Evolutionary conservation across 2,888 invertebrate genomes (phyloP).

Genomic region (Lypha dubia): DNA sequence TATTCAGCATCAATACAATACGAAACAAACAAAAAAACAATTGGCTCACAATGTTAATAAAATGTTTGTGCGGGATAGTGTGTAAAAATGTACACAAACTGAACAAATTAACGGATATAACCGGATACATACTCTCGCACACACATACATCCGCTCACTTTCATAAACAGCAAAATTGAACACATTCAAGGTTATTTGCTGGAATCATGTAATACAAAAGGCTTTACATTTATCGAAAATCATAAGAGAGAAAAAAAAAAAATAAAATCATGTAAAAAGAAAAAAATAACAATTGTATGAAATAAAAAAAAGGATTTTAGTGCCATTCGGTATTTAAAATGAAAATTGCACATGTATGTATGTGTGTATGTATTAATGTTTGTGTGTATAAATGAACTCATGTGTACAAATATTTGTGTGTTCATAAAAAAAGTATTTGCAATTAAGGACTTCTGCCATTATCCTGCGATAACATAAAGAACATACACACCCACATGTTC

Average conservation of each 20-base stretch:
- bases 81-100: not conserved
- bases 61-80: too few relatives aligned
- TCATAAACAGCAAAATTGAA: slow-evolving; percentile 13
- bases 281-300: not conserved
- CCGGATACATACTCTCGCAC: not conserved
- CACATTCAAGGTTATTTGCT: slow-evolving; percentile 28
- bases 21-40: slow-evolving; percentile 18
- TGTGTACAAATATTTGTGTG: not conserved
- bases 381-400: not conserved
- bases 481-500: not conserved
- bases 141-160: not conserved
- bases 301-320: slow-evolving; percentile 36
- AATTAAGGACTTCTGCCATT: slow-evolving; percentile 11
- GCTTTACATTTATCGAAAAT: not conserved
- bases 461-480: not conserved
- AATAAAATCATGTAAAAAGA: not conserved
- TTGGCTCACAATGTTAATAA: slow-evolving; percentile 31
- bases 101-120: slow-evolving; percentile 15
- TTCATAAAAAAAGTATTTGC: not conserved
- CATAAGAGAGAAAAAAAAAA: slow-evolving; percentile 13
- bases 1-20: slow-evolving; percentile 17
- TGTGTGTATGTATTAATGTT: not conserved
- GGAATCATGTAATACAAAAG: slow-evolving; percentile 8
- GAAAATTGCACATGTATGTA: slow-evolving; percentile 9
- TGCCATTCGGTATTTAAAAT: slow-evolving; percentile 20